phyloP scores from a whole-genome alignment of 1,140 invertebrate species.

The Oryctes rhinoceros region DNA sequence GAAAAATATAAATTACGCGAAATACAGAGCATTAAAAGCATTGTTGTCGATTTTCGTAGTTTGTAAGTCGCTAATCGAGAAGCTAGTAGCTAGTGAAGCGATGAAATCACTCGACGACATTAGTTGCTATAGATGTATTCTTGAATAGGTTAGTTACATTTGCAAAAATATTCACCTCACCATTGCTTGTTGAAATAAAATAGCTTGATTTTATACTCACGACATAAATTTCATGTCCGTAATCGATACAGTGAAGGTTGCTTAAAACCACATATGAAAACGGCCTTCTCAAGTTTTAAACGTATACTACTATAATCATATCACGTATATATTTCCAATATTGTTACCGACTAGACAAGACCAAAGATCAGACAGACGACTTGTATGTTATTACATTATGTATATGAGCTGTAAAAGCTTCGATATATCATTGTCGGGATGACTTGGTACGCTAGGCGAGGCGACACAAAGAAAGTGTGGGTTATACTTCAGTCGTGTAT shows the following conservation, averaged over 20 bases:
- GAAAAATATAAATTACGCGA: no score
- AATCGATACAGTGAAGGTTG: not conserved
- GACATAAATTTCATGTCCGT: not conserved
- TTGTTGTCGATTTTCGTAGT: no score
- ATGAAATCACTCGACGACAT: no score
- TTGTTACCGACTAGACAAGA: not conserved
- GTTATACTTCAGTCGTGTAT: not conserved
- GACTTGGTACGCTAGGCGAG: not conserved
- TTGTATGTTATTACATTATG: not conserved
- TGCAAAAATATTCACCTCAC: no score
- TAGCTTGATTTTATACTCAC: not conserved
- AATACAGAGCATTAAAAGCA: no score
- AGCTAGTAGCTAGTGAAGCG: no score
- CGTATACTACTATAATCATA: not conserved
- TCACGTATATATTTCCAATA: not conserved
- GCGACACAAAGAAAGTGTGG: constrained; percentile 8
- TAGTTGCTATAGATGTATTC: not conserved
- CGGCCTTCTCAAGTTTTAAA: constrained; percentile 1
- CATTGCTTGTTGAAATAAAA: not conserved
- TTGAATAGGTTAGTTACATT: no score
- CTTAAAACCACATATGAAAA: not conserved
- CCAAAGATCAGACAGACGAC: not conserved
- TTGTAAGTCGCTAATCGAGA: no score
- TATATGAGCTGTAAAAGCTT: not conserved
- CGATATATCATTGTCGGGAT: not conserved